A percentile compares a stretch with the other conserved stretches of the same genome.
Evolutionary conservation across 2,797 vertebrate species (phyloP).

Genomic region (Poecilia wingei): DNA sequence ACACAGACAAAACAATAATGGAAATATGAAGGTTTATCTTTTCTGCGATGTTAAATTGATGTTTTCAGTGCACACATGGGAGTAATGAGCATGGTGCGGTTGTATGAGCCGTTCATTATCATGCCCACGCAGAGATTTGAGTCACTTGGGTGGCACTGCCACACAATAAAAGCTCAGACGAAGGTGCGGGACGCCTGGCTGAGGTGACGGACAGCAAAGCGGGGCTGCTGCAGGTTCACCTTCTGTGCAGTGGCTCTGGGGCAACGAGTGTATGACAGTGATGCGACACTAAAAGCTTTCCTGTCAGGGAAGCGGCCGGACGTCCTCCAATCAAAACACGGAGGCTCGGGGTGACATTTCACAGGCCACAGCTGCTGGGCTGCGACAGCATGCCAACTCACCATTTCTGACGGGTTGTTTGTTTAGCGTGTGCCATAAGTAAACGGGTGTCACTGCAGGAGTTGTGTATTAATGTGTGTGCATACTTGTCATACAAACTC

Average conservation of each 20-base stretch:
- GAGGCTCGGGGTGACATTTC: constrained; percentile 79
- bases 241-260: constrained; percentile 77
- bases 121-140: constrained; percentile 69
- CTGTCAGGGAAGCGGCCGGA: constrained; percentile 75
- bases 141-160: constrained; percentile 73
- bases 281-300: constrained; percentile 79
- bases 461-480: constrained; percentile 10
- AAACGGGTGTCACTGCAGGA: constrained; percentile 39
- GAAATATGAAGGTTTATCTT: constrained; percentile 48
- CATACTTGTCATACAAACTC: constrained; percentile 13
- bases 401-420: constrained; percentile 80
- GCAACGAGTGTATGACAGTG: constrained; percentile 80
- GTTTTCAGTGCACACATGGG: constrained; percentile 73
- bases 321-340: constrained; percentile 79
- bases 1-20: constrained; percentile 51
- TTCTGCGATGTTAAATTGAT: constrained; percentile 68
- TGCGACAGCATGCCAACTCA: constrained; percentile 78
- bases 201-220: constrained; percentile 68
- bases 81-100: constrained; percentile 70
- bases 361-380: constrained; percentile 81
- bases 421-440: constrained; percentile 66
- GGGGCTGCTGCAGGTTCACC: constrained; percentile 69
- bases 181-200: constrained; percentile 41
- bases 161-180: constrained; percentile 43
- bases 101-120: constrained; percentile 70